These are phyloP conservation scores for Phortica variegata DNA, from an alignment of 1,140 invertebrate species.

Conservation along the genomic window DNA sequence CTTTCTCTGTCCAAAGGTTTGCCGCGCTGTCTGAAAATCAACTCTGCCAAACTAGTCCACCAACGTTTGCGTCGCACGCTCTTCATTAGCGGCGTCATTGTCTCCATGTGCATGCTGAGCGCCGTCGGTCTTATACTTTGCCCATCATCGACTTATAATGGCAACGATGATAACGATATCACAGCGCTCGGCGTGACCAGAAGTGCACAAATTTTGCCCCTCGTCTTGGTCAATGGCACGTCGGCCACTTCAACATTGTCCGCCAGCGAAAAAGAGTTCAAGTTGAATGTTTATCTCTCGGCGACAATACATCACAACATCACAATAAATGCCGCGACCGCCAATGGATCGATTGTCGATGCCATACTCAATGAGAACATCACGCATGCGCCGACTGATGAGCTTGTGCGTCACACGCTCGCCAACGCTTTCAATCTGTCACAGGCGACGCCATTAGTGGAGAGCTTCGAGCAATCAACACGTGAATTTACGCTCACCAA, in stretches of 20 bases:
- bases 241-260: background rate
- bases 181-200: no score
- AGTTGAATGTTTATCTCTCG: constrained; percentile 50
- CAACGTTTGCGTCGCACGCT: constrained; percentile 70
- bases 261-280: constrained; percentile 40
- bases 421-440: constrained; percentile 31
- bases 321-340: constrained; percentile 44
- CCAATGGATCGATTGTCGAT: constrained; percentile 25
- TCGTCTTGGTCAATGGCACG: constrained; percentile 16
- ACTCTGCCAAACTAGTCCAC: constrained; percentile 72
- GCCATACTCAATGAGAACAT: constrained; percentile 29
- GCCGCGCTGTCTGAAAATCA: constrained; percentile 65
- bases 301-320: constrained; percentile 57
- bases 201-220: constrained; percentile 5
- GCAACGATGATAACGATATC: constrained; percentile 8
- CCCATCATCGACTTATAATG: constrained; percentile 32
- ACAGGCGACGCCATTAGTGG: constrained; percentile 21
- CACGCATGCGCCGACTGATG: constrained; percentile 26
- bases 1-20: constrained; percentile 58
- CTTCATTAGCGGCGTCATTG: constrained; percentile 78
- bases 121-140: constrained; percentile 55
- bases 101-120: constrained; percentile 71
- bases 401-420: constrained; percentile 33
- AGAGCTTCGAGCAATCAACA: constrained; percentile 29
- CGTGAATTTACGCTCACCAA: background rate